Conservation (phyloP, 2,797 vertebrate genomes). For the Gallirallus australis region DNA sequence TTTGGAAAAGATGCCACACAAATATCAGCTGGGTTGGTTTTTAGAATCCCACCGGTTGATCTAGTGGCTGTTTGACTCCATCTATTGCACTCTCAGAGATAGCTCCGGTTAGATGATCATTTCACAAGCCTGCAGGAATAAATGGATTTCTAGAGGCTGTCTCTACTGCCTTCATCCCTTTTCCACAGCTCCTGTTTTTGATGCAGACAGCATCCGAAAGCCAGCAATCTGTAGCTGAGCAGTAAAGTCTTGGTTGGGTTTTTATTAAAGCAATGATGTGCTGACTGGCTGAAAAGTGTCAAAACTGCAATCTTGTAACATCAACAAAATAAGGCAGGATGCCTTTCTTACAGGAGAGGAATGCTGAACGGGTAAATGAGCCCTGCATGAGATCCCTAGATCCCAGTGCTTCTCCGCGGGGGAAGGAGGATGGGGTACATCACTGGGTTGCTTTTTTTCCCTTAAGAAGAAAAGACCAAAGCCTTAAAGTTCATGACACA, state of each 20-base stretch:
- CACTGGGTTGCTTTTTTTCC: background rate
- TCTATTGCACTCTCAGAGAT: background rate
- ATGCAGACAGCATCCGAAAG: constrained; percentile 38
- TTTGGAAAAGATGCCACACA: background rate
- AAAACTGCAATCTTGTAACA: constrained; percentile 49
- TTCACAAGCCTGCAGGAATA: background rate
- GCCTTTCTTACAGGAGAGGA: background rate
- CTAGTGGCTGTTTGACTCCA: background rate
- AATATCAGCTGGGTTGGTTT: background rate
- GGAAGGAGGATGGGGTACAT: background rate
- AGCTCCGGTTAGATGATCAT: background rate
- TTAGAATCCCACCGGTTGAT: background rate
- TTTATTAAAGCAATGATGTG: constrained; percentile 62
- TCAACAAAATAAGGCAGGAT: constrained; percentile 25
- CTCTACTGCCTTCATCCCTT: background rate
- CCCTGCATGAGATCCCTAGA: background rate
- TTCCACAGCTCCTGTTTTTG: constrained; percentile 15
- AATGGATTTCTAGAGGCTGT: constrained; percentile 5
- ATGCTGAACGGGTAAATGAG: background rate
- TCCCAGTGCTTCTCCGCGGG: background rate
- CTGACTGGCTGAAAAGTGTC: constrained; percentile 64
- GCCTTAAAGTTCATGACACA: background rate
- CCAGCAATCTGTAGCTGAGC: constrained; percentile 18
- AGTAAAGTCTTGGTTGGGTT: constrained; percentile 38
- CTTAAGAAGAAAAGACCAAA: background rate